phyloP scores from a whole-genome alignment of 2,113 vertebrate genomes.

The Erythrocercus mccallii region DNA sequence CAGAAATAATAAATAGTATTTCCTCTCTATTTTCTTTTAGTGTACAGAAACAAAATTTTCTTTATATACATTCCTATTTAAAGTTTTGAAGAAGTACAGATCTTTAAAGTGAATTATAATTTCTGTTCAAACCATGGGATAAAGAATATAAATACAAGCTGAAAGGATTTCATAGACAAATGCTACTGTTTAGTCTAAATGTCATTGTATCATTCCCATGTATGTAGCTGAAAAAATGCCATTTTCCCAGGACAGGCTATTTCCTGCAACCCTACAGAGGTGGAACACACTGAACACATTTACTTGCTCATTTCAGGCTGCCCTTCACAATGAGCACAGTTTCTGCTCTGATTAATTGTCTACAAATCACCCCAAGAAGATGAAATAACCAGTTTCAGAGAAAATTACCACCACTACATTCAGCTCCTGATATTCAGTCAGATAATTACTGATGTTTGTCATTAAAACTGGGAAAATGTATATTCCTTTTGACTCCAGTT shows the following conservation, averaged over 20 bases:
- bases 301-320: not conserved
- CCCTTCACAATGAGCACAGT: accelerated
- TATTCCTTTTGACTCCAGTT: not conserved
- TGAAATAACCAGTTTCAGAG: not conserved
- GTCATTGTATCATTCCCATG: not conserved
- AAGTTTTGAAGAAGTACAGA: not conserved
- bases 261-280: not conserved
- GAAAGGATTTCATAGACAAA: not conserved
- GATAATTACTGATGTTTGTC: not conserved
- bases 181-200: not conserved
- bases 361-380: not conserved
- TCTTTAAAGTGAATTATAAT: not conserved
- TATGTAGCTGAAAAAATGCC: not conserved
- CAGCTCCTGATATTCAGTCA: not conserved
- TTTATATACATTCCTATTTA: not conserved
- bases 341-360: not conserved
- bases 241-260: not conserved
- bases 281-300: not conserved
- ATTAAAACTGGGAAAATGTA: not conserved
- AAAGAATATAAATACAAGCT: not conserved
- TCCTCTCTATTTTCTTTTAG: not conserved
- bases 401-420: not conserved
- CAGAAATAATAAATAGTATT: not conserved
- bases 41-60: not conserved
- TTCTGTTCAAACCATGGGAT: not conserved